Base-by-base conservation (phyloP, 1,140 invertebrate species). In the Plectrocnemia conspersa region DNA sequence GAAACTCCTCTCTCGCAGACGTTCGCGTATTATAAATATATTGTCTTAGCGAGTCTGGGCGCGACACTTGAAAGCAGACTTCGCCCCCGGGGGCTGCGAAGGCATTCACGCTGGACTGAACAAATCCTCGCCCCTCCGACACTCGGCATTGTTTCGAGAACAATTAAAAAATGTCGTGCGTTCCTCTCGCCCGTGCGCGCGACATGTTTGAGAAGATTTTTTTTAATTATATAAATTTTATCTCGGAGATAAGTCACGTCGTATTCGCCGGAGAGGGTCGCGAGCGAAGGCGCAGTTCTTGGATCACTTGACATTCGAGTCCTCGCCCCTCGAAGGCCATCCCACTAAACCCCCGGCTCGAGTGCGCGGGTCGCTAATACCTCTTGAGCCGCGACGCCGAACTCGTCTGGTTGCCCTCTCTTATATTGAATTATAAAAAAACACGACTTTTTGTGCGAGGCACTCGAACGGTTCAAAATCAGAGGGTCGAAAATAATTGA, bases 261-360 rank as follows among this genome's bases (percentile, higher is more conserved):
- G 19, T 15, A 29, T 6, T n/a, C n/a, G 27, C n/a, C 27, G 27
- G n/a, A n/a, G 27, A 7, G 6, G n/a, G 27, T n/a, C 27, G 27
- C 27, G 27, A 29, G 6, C 27, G 27, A 29, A 29, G 27, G 32
- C 27, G 13, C 2, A 11, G 2, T 3, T 10, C 38, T 35, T 5
- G 29, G n/a, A 33, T 6, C 45, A 48, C 45, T 48, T 48, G 45
- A 48, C 45, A 48, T 48, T 48, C 27, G 45, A 48, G 45, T 22
- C 27, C 29, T 24, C 21, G 29, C 29, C 22, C n/a, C 27, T 7
- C 27, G 7, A 29, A 29, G n/a, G n/a, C n/a, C n/a, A n/a, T n/a
- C n/a, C n/a, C n/a, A n/a, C n/a, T n/a, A n/a, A n/a, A n/a, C n/a
- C n/a, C 27, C 27, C n/a, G 27, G 27, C 7, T 29, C 10, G 29